phyloP scores from a whole-genome alignment of 2,888 invertebrate species.

The Vesta saturnalis region DNA sequence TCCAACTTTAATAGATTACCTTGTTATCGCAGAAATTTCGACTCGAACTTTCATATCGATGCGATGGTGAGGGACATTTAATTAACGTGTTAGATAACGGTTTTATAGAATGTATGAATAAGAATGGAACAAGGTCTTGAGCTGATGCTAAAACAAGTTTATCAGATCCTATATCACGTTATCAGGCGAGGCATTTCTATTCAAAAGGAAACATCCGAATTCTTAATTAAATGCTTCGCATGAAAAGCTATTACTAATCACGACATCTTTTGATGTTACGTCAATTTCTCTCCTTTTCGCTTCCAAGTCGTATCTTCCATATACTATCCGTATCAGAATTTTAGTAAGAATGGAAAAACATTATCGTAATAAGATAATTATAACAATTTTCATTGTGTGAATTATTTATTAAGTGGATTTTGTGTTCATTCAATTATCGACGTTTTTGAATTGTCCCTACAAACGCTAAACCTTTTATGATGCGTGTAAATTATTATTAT shows the following conservation, averaged over 20 bases:
- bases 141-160: slow-evolving; percentile 24
- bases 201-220: slow-evolving; percentile 38
- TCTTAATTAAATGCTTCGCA: slow-evolving; percentile 39
- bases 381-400: background rate
- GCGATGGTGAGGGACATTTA: slow-evolving; percentile 18
- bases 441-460: no score
- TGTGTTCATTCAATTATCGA: background rate
- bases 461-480: no score
- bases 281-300: slow-evolving; percentile 19
- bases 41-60: slow-evolving; percentile 17
- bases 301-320: background rate
- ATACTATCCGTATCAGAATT: slow-evolving; percentile 1
- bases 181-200: slow-evolving; percentile 33
- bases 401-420: background rate
- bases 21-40: slow-evolving; percentile 11
- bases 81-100: slow-evolving; percentile 7
- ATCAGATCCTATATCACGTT: slow-evolving; percentile 31
- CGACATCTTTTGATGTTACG: slow-evolving; percentile 31
- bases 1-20: slow-evolving; percentile 14
- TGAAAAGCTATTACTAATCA: slow-evolving; percentile 34
- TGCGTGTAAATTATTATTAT: no score
- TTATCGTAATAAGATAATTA: slow-evolving; percentile 27
- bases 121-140: background rate
- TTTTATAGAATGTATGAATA: background rate
- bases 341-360: slow-evolving; percentile 21